These are phyloP conservation scores for Hyperoodon ampullatus DNA, from an alignment of 2,113 vertebrate genomes.

Conservation along the genomic window DNA sequence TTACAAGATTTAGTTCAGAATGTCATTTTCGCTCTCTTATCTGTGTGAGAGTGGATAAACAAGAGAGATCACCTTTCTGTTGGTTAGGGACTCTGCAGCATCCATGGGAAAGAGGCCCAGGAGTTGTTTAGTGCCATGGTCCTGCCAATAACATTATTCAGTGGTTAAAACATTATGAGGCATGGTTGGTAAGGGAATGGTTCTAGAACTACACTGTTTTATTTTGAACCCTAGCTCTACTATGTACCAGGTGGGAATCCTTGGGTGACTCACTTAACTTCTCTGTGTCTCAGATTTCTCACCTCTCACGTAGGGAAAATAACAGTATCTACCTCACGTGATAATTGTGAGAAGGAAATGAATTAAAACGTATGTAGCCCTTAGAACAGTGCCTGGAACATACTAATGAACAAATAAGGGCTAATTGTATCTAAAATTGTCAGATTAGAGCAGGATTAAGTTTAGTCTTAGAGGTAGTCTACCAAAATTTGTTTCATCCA, in stretches of 20 bases:
- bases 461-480: background rate
- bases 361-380: background rate
- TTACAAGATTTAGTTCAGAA: constrained; percentile 22
- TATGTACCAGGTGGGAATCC: background rate
- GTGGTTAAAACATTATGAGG: background rate
- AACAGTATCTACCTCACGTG: background rate
- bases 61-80: background rate
- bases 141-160: background rate
- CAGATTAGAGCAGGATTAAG: background rate
- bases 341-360: background rate
- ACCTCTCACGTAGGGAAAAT: background rate
- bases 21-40: background rate
- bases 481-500: background rate
- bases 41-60: background rate
- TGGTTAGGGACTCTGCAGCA: background rate
- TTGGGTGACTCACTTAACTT: background rate
- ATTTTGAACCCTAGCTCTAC: background rate
- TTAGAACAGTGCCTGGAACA: background rate
- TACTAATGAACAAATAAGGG: background rate
- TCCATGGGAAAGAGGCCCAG: background rate
- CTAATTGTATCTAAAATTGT: background rate
- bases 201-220: background rate
- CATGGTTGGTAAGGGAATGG: background rate
- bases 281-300: background rate
- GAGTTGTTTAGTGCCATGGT: background rate